Evolutionary conservation across 2,888 invertebrate species (phyloP).

Genomic region (Lepidonotus clava): DNA sequence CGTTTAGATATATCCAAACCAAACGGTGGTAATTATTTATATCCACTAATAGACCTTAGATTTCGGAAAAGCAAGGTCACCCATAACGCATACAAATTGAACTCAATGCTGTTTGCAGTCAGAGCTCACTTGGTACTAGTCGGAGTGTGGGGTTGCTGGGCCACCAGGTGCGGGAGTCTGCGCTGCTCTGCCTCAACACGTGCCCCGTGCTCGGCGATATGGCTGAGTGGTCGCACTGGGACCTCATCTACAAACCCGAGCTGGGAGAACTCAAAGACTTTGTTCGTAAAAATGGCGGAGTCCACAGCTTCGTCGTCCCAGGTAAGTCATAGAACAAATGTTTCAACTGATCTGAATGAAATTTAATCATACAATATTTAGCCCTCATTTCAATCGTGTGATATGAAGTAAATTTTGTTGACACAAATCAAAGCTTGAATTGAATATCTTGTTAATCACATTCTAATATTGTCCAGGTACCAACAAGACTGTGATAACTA

Average conservation of each 20-base stretch:
- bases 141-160: conserved; percentile 73
- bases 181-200: conserved; percentile 74
- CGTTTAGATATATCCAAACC: too few relatives aligned
- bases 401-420: too few relatives aligned
- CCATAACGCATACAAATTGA: too few relatives aligned
- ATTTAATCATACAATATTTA: too few relatives aligned
- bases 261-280: conserved; percentile 76
- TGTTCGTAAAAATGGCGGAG: conserved; percentile 76
- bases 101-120: too few relatives aligned
- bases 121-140: not conserved
- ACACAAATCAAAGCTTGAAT: too few relatives aligned
- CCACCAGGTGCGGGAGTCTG: conserved; percentile 73
- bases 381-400: too few relatives aligned
- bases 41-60: too few relatives aligned
- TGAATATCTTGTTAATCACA: too few relatives aligned
- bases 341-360: too few relatives aligned
- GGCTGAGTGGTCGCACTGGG: conserved; percentile 77
- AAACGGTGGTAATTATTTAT: too few relatives aligned
- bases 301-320: conserved; percentile 67
- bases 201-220: conserved; percentile 78
- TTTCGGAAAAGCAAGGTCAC: too few relatives aligned
- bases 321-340: conserved; percentile 63
- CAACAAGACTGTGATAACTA: conserved; percentile 66
- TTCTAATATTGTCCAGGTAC: not conserved
- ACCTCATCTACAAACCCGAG: conserved; percentile 76